Base-by-base conservation (phyloP, 1,140 invertebrate genomes). In the Aporrectodea caliginosa region DNA sequence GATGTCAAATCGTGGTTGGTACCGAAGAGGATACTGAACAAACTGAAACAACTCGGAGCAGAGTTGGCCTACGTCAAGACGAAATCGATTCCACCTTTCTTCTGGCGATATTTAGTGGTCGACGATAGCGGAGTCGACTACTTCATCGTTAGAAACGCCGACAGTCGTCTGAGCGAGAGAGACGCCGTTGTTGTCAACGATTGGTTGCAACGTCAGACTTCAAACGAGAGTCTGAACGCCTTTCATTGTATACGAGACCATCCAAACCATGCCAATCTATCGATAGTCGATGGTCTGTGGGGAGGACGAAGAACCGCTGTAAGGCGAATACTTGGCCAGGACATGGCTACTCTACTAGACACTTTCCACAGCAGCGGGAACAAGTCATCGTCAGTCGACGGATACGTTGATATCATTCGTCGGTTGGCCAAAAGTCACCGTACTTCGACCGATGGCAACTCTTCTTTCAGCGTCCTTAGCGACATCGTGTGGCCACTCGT, bases 171-270 rank as follows among this genome's bases (percentile, higher is more conserved):
- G 2, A 79, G 76, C 0, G 14, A 74, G 14, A 73, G 87, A 58
- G 87, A 88, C 79, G 80, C 82, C 1, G 84, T 78, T 2, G 85
- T 85, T 29, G 84, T 88, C 0, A 6, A 77, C 1, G 82, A 86
- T 70, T 87, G 84, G 83, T 29, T 75, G 22, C 14, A 68, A 35
- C 75, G n/a, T 16, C 14, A 43, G 43, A 1, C 0, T 27, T 0
- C 30, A 6, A 58, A 22, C 6, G 76, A 79, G 31, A 82, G 78
- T n/a, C 79, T 80, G 1, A 80, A 81, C 16, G 75, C 83, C 1
- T 82, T 85, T 27, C 85, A 86, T 80, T 73, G 83, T n/a, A 84
- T 87, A 82, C 72, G 85, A 33, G 86, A 87, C 75, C 82, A 85
- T 79, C 83, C 77, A 0, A 80, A 75, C 68, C 83, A 84, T 29